Evolutionary conservation across 2,888 invertebrate species (phyloP), one percentile per base, ranked within the genome.

Genomic region (Drosophila pegasa): DNA sequence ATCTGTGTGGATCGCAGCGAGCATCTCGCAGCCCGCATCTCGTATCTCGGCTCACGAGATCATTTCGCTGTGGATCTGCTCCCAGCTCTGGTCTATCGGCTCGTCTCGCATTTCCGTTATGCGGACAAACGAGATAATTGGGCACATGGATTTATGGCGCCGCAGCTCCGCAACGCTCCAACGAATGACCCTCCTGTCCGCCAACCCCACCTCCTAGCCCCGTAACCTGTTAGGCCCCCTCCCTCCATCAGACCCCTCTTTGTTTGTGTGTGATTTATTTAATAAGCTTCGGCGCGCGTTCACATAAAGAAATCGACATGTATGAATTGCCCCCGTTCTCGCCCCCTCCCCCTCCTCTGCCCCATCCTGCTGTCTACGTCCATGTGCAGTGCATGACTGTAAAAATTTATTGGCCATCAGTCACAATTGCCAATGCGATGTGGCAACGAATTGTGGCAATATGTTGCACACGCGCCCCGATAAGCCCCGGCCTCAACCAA

Each of bases 381-480:
- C 66, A 67, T 76, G 79, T 78, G 74, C 76, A 62, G 70, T 66
- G 74, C 64, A 80, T 75, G 83, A 79, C 77, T 80, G 85, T 75
- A 75, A 63, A 81, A 89, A 90, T 90, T 90, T 90, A 89, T 90
- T 90, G 90, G 78, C 85, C 89, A 90, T 90, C 89, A 88, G 80
- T 90, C 90, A 90, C 76, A 89, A 87, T 77, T 88, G 88, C 74
- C 85, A 81, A 71, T 77, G 79, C 62, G 54, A 51, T 70, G 70
- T 73, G 71, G 78, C 69, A 62, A 71, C 75, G 51, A 78, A 76
- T 76, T 71, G 78, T 83, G 80, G 83, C 86, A 83, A 83, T 81
- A 84, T 84, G 87, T 84, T 83, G 84, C 79, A 87, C 79, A 68
- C 79, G 75, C 79, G 75, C 78, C 62, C 76, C 80, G 84, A 89